These are phyloP conservation scores for Drosophila suzukii DNA, from an alignment of 1,140 invertebrate genomes.

Conservation along the genomic window DNA sequence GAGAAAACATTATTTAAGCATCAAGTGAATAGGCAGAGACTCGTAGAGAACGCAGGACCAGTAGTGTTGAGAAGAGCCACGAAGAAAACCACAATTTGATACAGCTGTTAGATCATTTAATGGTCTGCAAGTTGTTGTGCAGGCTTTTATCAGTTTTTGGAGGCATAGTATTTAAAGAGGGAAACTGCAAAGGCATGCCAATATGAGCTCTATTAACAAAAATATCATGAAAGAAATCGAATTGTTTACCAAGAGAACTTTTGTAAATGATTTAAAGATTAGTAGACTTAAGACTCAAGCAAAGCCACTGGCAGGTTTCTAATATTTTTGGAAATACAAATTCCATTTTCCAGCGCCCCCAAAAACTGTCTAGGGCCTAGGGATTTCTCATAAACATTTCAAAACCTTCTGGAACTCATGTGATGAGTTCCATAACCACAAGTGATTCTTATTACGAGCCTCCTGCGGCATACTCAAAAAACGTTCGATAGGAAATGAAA, in stretches of 20 bases:
- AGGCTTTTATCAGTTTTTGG: constrained; percentile 13
- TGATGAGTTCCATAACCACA: constrained; percentile 31
- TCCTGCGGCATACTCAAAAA: constrained; percentile 36
- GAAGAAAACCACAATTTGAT: not conserved
- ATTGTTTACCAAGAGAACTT: not conserved
- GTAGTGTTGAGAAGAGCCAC: not conserved
- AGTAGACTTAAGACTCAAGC: not conserved
- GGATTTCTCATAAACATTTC: constrained; percentile 1
- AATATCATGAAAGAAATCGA: not conserved
- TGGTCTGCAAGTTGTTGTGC: constrained; percentile 14
- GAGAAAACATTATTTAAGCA: constrained; percentile 18
- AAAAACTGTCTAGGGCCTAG: not conserved
- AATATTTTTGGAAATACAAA: not conserved
- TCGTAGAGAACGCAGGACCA: constrained; percentile 9
- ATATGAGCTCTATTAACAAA: not conserved
- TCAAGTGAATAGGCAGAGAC: constrained; percentile 34
- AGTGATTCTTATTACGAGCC: constrained; percentile 19
- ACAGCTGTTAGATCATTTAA: constrained; percentile 21
- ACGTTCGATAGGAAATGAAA: constrained; percentile 14
- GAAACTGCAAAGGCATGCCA: not conserved
- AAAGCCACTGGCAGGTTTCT: not conserved
- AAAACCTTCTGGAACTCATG: constrained; percentile 36
- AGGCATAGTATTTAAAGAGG: constrained; percentile 14
- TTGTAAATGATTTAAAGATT: constrained; percentile 1
- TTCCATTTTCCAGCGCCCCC: not conserved